These are phyloP conservation scores for Ceratitis capitata DNA, from an alignment of 1,140 invertebrate genomes.

Conservation along the genomic window DNA sequence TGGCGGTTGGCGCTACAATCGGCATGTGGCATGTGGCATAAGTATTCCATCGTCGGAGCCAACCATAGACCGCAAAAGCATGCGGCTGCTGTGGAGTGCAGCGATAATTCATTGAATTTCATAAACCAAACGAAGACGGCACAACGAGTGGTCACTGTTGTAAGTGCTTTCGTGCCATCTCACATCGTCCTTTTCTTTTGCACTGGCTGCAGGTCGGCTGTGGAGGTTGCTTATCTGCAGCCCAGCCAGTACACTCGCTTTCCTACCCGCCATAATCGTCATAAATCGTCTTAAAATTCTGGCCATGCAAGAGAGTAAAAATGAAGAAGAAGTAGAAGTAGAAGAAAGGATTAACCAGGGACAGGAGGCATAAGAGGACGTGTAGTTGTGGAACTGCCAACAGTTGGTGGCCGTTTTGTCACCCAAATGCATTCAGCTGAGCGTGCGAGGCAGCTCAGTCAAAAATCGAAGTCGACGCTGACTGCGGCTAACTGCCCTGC, in stretches of 20 bases:
- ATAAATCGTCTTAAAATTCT: slow-evolving; percentile 23
- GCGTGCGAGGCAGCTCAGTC: not conserved
- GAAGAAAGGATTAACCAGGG: not conserved
- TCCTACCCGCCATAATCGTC: slow-evolving; percentile 22
- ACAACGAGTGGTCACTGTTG: not conserved
- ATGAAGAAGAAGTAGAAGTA: not conserved
- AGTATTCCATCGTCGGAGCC: not conserved
- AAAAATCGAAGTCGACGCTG: not conserved
- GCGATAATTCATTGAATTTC: slow-evolving; percentile 38
- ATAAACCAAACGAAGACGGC: slow-evolving; percentile 32
- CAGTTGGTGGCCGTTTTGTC: slow-evolving; percentile 20
- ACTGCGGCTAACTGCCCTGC: not conserved
- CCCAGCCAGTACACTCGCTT: slow-evolving; percentile 8
- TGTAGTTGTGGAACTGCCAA: not conserved
- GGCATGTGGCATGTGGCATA: slow-evolving; percentile 34
- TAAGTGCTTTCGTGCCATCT: not conserved
- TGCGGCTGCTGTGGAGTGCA: not conserved
- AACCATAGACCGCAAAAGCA: not conserved
- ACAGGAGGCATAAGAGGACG: not conserved
- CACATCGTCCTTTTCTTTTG: not conserved
- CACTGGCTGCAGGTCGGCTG: not conserved
- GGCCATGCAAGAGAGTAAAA: not conserved
- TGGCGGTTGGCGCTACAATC: not conserved
- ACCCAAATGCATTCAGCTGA: slow-evolving; percentile 25
- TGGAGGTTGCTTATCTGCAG: not conserved